A percentile compares a stretch with the other conserved stretches of the same genome.
Conservation (phyloP, 2,113 vertebrate species). For the Sander vitreus region DNA sequence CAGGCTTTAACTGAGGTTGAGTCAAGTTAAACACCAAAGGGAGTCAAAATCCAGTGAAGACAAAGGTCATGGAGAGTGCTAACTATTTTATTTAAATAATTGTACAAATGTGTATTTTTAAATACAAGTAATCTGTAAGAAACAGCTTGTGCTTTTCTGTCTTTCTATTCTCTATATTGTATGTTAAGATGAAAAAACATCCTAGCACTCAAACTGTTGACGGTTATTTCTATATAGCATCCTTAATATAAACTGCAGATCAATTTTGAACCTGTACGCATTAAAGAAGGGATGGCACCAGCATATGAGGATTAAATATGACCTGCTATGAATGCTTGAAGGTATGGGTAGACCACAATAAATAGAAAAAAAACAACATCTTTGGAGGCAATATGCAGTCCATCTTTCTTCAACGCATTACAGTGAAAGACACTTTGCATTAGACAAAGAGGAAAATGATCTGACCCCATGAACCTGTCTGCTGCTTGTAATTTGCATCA, state of each 20-base stretch:
- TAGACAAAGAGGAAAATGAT: constrained; percentile 31
- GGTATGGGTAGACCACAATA: neutral
- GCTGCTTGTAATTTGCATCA: constrained; percentile 62
- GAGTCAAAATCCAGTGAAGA: constrained; percentile 24
- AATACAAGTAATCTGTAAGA: neutral
- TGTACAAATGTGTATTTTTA: neutral
- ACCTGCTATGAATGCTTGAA: neutral
- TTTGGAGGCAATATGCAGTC: neutral
- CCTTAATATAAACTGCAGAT: neutral
- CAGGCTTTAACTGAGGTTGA: constrained; percentile 6
- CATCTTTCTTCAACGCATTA: neutral
- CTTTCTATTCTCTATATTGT: neutral
- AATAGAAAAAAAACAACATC: neutral
- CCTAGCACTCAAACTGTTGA: neutral
- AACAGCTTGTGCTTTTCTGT: neutral
- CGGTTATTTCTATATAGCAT: too few relatives aligned
- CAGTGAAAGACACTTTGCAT: constrained; percentile 55
- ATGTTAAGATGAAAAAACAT: neutral
- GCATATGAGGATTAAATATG: neutral
- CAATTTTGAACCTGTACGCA: neutral
- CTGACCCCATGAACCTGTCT: neutral
- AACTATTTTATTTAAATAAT: neutral
- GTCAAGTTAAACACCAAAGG: constrained; percentile 9
- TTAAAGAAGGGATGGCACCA: neutral
- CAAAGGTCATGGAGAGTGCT: neutral